A percentile compares a stretch with the other conserved stretches of the same genome.
phyloP scores from a whole-genome alignment of 2,113 vertebrate genomes.

The Pangasianodon hypophthalmus region DNA sequence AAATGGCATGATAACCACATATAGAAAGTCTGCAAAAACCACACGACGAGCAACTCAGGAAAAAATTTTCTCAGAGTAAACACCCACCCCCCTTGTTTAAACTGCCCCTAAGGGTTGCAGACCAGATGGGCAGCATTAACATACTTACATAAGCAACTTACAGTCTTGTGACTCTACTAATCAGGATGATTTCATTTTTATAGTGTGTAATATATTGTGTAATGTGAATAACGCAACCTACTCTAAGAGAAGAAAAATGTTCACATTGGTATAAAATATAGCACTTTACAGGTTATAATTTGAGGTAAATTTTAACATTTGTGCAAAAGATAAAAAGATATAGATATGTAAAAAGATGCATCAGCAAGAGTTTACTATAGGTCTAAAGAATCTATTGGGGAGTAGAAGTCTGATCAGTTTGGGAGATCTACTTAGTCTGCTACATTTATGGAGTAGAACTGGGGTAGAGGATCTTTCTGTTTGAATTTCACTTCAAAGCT shows the following conservation, averaged over 20 bases:
- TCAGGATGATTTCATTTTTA: background rate
- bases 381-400: background rate
- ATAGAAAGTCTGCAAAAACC: background rate
- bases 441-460: background rate
- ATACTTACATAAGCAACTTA: conserved; percentile 11
- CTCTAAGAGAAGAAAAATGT: too few species aligned
- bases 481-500: background rate
- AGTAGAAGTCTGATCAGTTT: background rate
- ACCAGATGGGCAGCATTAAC: conserved; percentile 33
- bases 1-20: background rate
- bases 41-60: background rate
- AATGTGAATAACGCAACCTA: background rate
- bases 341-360: background rate
- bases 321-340: background rate
- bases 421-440: background rate
- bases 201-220: background rate
- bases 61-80: background rate
- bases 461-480: background rate
- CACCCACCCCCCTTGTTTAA: background rate
- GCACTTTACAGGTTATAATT: background rate
- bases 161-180: conserved; percentile 18
- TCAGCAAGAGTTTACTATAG: background rate
- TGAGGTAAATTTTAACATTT: background rate
- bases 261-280: background rate
- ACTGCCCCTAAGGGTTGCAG: background rate